A percentile compares a stretch with the other conserved stretches of the same genome.
phyloP scores from a whole-genome alignment of 2,797 vertebrate species.

The Streptopelia turtur region DNA sequence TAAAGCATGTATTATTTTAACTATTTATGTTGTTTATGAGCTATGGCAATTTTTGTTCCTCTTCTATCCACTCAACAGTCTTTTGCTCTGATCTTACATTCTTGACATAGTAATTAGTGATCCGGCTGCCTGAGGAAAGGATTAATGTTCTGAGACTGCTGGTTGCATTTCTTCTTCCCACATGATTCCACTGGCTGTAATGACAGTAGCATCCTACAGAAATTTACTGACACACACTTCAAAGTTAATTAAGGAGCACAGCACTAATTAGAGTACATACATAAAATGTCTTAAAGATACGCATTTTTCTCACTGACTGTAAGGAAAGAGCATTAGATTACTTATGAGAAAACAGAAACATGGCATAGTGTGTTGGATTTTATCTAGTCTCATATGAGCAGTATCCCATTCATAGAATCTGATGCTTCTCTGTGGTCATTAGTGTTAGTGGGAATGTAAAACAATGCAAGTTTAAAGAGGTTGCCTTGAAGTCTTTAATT shows the following conservation, averaged over 20 bases:
- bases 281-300: not conserved
- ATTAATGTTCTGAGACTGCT: not conserved
- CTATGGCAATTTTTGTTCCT: not conserved
- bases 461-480: rapidly evolving
- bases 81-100: not conserved
- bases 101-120: not conserved
- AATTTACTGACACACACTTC: not conserved
- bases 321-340: not conserved
- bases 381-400: not conserved
- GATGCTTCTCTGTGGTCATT: not conserved
- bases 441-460: not conserved
- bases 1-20: not conserved
- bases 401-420: not conserved
- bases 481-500: not conserved
- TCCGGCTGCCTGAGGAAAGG: not conserved
- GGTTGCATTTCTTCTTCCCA: not conserved
- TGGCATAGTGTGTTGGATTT: not conserved
- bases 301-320: not conserved
- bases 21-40: not conserved
- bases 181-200: not conserved
- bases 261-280: not conserved
- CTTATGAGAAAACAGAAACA: not conserved
- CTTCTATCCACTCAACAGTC: not conserved
- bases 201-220: not conserved
- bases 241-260: not conserved